A percentile compares a stretch with the other conserved stretches of the same genome.
Evolutionary conservation across 2,888 invertebrate species (phyloP).

Genomic region (Lithodes maja): DNA sequence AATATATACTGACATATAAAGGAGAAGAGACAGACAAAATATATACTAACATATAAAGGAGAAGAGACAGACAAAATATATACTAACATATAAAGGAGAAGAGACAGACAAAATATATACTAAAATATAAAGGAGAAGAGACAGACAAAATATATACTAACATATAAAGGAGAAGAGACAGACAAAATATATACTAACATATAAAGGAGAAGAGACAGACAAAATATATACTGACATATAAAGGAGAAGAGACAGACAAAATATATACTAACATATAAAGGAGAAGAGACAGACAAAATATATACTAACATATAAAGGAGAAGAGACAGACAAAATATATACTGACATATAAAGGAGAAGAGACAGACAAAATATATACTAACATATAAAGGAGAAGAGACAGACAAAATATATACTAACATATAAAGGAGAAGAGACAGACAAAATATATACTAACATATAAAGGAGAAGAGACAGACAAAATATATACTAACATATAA

Average conservation of each 20-base stretch:
- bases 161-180: background rate
- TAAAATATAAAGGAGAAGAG: background rate
- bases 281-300: background rate
- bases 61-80: background rate
- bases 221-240: background rate
- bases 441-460: background rate
- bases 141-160: background rate
- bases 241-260: background rate
- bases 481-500: background rate
- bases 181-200: background rate
- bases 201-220: background rate
- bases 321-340: background rate
- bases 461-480: background rate
- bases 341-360: background rate
- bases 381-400: background rate
- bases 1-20: background rate
- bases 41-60: background rate
- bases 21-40: background rate
- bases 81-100: background rate
- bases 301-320: background rate
- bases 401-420: background rate
- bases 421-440: background rate
- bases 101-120: background rate
- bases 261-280: conserved; percentile 2
- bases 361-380: background rate